Evolutionary conservation across 1,140 invertebrate species (phyloP).

Genomic region (Eupeodes corollae): DNA sequence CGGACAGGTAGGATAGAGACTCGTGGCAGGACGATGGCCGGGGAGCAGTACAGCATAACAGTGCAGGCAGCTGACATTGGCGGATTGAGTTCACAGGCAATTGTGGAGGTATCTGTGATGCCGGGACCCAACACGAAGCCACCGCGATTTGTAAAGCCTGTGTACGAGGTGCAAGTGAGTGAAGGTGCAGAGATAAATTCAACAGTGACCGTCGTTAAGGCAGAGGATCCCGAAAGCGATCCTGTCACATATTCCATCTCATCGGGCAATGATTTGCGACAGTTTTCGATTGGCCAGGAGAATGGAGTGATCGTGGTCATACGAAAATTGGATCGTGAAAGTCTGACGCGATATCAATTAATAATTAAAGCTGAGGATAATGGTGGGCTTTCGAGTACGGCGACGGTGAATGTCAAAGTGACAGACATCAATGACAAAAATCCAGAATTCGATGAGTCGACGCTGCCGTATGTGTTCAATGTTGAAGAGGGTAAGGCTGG

Average conservation of each 20-base stretch:
- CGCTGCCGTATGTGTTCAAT: slow-evolving; percentile 61
- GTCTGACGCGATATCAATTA: slow-evolving; percentile 71
- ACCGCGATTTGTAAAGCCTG: slow-evolving; percentile 64
- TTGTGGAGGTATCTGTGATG: slow-evolving; percentile 68
- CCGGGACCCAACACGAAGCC: slow-evolving; percentile 76
- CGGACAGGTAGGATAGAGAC: slow-evolving; percentile 64
- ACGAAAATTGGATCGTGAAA: slow-evolving; percentile 72
- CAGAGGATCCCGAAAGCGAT: slow-evolving; percentile 79
- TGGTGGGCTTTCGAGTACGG: slow-evolving; percentile 66
- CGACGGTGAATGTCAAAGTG: slow-evolving; percentile 76
- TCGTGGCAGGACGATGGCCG: slow-evolving; percentile 65
- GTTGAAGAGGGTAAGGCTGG: slow-evolving; percentile 68
- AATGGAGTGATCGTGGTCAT: slow-evolving; percentile 74
- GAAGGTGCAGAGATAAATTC: slow-evolving; percentile 78
- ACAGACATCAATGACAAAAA: slow-evolving; percentile 87
- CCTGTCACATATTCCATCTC: slow-evolving; percentile 72
- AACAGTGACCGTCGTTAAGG: slow-evolving; percentile 64
- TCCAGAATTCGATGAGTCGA: slow-evolving; percentile 61
- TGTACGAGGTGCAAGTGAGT: slow-evolving; percentile 77
- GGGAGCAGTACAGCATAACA: slow-evolving; percentile 80
- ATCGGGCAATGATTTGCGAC: slow-evolving; percentile 72
- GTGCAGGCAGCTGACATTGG: slow-evolving; percentile 65
- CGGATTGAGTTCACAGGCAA: slow-evolving; percentile 63
- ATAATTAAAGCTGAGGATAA: slow-evolving; percentile 77
- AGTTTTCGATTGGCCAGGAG: slow-evolving; percentile 72